These are phyloP conservation scores for Pollenia amentaria DNA, from an alignment of 2,888 invertebrate species.

Conservation along the genomic window DNA sequence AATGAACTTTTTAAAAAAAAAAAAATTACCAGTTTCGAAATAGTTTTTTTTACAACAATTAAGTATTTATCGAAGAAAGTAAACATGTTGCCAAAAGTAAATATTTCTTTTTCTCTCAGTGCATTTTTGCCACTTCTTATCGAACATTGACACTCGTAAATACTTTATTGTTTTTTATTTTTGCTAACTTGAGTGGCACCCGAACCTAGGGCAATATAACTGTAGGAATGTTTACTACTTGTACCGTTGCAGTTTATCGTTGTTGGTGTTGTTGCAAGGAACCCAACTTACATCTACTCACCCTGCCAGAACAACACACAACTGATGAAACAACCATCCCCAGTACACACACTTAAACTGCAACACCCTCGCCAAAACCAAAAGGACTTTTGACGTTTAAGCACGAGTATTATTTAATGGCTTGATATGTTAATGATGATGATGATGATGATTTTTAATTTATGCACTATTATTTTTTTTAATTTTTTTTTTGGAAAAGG, in stretches of 20 bases:
- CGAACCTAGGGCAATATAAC: conserved; percentile 67
- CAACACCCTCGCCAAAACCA: conserved; percentile 61
- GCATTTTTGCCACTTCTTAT: conserved; percentile 47
- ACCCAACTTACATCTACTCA: conserved; percentile 26
- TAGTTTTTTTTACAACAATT: not conserved
- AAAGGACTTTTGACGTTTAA: conserved; percentile 34
- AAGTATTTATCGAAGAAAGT: not conserved
- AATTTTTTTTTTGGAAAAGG: conserved; percentile 26
- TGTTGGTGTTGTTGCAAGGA: not conserved
- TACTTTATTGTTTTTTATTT: not conserved
- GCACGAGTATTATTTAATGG: conserved; percentile 33
- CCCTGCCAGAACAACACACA: conserved; percentile 7
- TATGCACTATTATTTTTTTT: conserved; percentile 50
- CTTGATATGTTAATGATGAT: conserved; percentile 75
- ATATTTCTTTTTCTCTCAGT: conserved; percentile 32
- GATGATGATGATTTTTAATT: conserved; percentile 71
- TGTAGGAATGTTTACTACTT: conserved; percentile 3
- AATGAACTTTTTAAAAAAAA: no score
- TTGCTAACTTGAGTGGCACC: conserved; percentile 11
- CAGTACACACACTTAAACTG: not conserved
- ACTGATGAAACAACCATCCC: conserved; percentile 43
- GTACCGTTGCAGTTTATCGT: not conserved
- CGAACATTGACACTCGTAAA: conserved; percentile 54
- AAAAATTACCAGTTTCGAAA: no score
- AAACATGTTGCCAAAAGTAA: not conserved